phyloP scores from a whole-genome alignment of 2,888 invertebrate species.

The Eupithecia exiguata region DNA sequence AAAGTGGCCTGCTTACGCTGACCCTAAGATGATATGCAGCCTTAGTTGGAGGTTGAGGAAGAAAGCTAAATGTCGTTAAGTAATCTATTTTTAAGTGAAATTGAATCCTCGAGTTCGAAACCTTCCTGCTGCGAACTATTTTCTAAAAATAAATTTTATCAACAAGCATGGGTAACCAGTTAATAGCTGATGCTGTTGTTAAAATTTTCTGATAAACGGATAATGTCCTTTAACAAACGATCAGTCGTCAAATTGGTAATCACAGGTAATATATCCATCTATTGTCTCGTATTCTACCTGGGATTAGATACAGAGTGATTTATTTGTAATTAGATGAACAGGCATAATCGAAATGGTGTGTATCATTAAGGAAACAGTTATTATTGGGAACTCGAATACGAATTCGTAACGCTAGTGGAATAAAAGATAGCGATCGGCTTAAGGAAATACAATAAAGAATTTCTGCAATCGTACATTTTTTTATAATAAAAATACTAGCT shows the following conservation, averaged over 20 bases:
- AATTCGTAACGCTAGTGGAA: neutral
- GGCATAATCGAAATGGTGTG: neutral
- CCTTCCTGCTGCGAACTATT: neutral
- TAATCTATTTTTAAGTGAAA: slow-evolving; percentile 30
- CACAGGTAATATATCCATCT: neutral
- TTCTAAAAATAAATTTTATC: neutral
- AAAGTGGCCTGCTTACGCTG: slow-evolving; percentile 1
- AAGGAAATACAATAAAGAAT: neutral
- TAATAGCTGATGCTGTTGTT: neutral
- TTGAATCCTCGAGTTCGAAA: slow-evolving; percentile 16
- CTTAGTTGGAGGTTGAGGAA: slow-evolving; percentile 13
- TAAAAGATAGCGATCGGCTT: neutral
- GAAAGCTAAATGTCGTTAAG: slow-evolving; percentile 26
- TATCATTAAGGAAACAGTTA: neutral
- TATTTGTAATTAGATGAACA: neutral
- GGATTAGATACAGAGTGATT: neutral
- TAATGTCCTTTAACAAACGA: neutral
- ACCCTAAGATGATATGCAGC: slow-evolving; percentile 26
- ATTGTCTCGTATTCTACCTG: neutral
- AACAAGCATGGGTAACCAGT: neutral
- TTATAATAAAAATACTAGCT: no score
- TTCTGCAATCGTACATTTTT: neutral
- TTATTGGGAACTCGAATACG: neutral
- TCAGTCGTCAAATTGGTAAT: neutral
- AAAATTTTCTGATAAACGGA: neutral